Evolutionary conservation across 2,797 vertebrate genomes (phyloP).

Genomic region (Malurus leucopterus): DNA sequence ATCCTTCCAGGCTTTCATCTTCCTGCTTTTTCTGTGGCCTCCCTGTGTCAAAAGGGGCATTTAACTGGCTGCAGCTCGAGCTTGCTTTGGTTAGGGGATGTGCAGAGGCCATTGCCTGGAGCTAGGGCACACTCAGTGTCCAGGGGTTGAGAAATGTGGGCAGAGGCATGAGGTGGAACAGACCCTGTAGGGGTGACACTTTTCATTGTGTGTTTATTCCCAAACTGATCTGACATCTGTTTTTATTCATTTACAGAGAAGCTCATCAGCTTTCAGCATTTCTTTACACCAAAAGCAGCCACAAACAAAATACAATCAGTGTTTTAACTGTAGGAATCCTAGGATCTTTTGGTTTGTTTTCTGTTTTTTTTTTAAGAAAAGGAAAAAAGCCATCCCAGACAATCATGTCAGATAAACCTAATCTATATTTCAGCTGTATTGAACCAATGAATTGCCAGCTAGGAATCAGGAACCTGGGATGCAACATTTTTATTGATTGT

Average conservation of each 20-base stretch:
- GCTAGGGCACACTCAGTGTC: not conserved
- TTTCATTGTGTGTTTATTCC: not conserved
- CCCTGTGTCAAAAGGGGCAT: not conserved
- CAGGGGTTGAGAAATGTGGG: accelerated
- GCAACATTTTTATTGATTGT: not conserved
- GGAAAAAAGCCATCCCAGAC: not conserved
- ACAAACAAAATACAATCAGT: accelerated
- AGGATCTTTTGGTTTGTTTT: not conserved
- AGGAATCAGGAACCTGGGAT: not conserved
- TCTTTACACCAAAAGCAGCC: not conserved
- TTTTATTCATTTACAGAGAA: not conserved
- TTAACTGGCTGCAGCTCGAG: not conserved
- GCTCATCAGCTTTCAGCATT: not conserved
- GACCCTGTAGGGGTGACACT: not conserved
- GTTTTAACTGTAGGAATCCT: not conserved
- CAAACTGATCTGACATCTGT: not conserved
- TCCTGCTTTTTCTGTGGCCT: not conserved
- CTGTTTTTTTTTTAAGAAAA: not conserved
- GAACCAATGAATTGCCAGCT: not conserved
- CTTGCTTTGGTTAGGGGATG: not conserved
- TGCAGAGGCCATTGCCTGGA: not conserved
- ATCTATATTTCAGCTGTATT: not conserved
- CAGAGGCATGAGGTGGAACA: not conserved
- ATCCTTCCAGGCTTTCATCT: not conserved
- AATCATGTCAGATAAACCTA: not conserved